Evolutionary conservation across 1,140 invertebrate genomes (phyloP), one percentile per base, ranked within the genome.

Genomic region (Pseudoatta argentina): DNA sequence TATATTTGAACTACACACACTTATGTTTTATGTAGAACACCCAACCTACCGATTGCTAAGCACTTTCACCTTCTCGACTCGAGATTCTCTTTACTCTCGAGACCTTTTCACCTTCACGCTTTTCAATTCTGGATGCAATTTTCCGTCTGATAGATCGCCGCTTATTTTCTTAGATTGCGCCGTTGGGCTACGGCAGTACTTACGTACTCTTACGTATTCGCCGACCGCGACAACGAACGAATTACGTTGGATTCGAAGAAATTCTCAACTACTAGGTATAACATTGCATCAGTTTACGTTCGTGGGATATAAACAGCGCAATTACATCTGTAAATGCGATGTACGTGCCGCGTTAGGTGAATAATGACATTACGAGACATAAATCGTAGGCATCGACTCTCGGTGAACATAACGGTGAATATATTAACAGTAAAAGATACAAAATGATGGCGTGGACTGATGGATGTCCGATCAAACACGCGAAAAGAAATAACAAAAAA

Each of bases 141-240:
- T 83, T 83, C 79, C 79, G 44, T 83, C 69, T 69, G 79, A 83
- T 83, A 83, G 79, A 75, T 83, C 79, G 79, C 67, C 79, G 79
- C 79, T 83, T 85, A 85, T 85, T 78, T 85, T 85, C 75, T 85
- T 64, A 85, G 34, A 85, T 66, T 87, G 24, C 81, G 21, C n/a
- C 48, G 86, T 64, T 78, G 67, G 44, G 59, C 59, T 59, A 53
- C 39, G 39, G 55, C 30, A 61, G 7, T 55, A 24, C 24, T 24
- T 24, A 24, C 24, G 24, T 24, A 24, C 24, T 75, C 53, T 75
- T 16, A 30, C 21, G 67, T 87, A 12, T 27, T 30, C 53, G 53
- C 12, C 27, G 71, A 53, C 64, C 73, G 30, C 59, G 61, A 81
- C 24, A 71, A 18, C 18, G 39, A 69, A 73, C 44, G 67, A 67